Base-by-base conservation (phyloP, 2,797 vertebrate genomes). In the Aratinga solstitialis region DNA sequence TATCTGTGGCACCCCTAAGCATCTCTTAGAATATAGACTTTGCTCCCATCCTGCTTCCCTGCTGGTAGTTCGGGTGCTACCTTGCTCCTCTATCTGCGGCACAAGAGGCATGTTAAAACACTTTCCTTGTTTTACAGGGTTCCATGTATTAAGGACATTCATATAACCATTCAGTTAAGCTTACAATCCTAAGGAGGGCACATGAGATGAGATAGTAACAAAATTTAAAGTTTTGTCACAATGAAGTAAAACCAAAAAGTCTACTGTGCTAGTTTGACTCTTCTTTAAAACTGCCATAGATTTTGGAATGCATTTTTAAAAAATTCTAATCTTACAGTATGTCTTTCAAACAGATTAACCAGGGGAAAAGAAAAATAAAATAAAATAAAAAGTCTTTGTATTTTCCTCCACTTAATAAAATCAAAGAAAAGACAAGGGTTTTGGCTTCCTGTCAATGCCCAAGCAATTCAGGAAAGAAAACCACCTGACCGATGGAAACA, bases 131-230 rank as follows among this genome's bases (percentile, higher is more conserved):
- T 89, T 79, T 66, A 50, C 20, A 38, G 53, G 24, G 38, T 65
- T 75, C 32, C 6, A 29, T 19, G 11, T 53, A 75, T 13, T 59
- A 61, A n/a, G 45, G 24, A 40, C 21, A 62, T 54, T 66, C 32
- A 42, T 20, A 21, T 34, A 9, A 66, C 30, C 24, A 56, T 50
- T 81, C 38, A 42, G n/a, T 58, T 79, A 59, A 69, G 22, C 19
- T 63, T 80, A 40, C 15, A 54, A 8, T 32, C 59, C 30, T 71
- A 21, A 89, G 12, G 6, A 43, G 47, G 20, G 5, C 51, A 54
- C 2, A 3, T 23, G 21, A 51, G 9, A 51, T 32, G 32, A 2
- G 1, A 34, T 5, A 10, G 14, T 13, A 53, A 30, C 1, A 74
- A 38, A 67, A 65, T 36, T 53, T 65, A 30, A 65, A 17, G 43